Conservation (phyloP, 2,888 invertebrate genomes). For the Coleophora flavipennella region DNA sequence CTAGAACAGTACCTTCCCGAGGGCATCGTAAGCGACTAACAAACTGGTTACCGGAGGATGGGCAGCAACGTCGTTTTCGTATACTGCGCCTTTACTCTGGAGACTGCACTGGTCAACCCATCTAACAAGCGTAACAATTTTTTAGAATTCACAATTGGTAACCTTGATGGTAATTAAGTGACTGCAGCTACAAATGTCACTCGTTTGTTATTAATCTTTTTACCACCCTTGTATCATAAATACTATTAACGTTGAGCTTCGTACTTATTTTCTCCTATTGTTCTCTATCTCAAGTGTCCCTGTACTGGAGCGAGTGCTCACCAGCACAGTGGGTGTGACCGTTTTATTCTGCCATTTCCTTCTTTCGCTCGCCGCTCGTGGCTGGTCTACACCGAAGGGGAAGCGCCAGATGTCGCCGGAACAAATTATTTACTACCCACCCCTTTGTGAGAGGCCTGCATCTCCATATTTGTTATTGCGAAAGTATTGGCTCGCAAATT, state of each 20-base stretch:
- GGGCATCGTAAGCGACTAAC: too few species aligned
- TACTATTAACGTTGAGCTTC: neutral
- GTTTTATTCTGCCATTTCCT: constrained; percentile 45
- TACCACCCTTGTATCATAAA: too few species aligned
- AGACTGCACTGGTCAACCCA: too few species aligned
- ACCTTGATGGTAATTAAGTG: too few species aligned
- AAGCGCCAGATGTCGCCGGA: constrained; percentile 63
- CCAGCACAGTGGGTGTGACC: constrained; percentile 54
- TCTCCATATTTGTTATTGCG: constrained; percentile 39
- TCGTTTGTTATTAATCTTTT: too few species aligned
- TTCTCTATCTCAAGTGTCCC: neutral
- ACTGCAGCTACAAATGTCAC: too few species aligned
- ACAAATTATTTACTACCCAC: constrained; percentile 66
- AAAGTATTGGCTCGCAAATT: constrained; percentile 24
- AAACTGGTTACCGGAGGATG: too few species aligned
- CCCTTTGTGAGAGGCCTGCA: constrained; percentile 47
- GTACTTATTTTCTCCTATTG: neutral
- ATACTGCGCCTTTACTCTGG: too few species aligned
- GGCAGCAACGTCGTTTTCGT: too few species aligned
- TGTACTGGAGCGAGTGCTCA: constrained; percentile 25
- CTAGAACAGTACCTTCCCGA: too few species aligned
- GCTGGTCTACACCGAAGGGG: constrained; percentile 54
- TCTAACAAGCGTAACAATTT: too few species aligned
- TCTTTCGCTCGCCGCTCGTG: constrained; percentile 26
- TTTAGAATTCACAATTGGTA: too few species aligned